Conservation (phyloP, 2,113 vertebrate species). For the Ictalurus punctatus region DNA sequence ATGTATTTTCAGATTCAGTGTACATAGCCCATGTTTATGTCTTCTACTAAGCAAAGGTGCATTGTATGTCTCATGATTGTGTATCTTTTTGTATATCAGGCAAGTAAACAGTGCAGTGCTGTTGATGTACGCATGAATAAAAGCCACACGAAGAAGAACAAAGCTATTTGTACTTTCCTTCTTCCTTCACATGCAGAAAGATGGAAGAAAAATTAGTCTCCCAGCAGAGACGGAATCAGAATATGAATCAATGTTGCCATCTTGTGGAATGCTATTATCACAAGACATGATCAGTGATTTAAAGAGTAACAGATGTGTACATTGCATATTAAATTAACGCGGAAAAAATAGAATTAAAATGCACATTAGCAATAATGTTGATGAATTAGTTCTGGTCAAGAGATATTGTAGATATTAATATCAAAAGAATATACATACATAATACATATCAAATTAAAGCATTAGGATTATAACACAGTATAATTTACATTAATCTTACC, state of each 20-base stretch:
- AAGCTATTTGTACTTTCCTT: not conserved
- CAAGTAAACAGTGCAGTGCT: slow-evolving; percentile 12
- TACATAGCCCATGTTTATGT: not conserved
- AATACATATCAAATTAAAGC: not conserved
- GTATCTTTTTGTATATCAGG: not conserved
- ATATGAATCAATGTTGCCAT: slow-evolving; percentile 61
- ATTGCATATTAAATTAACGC: not conserved
- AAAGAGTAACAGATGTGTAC: not conserved
- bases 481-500: not conserved
- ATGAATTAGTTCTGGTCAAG: not conserved
- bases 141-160: slow-evolving; percentile 16
- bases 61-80: not conserved
- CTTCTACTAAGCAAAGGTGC: not conserved
- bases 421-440: not conserved
- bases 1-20: not conserved
- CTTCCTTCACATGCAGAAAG: not conserved
- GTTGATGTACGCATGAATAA: not conserved
- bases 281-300: not conserved
- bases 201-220: slow-evolving; percentile 6
- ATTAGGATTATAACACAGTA: not conserved
- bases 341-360: not conserved
- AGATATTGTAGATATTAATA: not conserved
- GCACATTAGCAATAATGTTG: not conserved
- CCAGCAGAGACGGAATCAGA: slow-evolving; percentile 22
- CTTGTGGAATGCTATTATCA: slow-evolving; percentile 53